Conservation (phyloP, 37 sponge, comb jelly and placozoan species). For the Agelas oroides region DNA sequence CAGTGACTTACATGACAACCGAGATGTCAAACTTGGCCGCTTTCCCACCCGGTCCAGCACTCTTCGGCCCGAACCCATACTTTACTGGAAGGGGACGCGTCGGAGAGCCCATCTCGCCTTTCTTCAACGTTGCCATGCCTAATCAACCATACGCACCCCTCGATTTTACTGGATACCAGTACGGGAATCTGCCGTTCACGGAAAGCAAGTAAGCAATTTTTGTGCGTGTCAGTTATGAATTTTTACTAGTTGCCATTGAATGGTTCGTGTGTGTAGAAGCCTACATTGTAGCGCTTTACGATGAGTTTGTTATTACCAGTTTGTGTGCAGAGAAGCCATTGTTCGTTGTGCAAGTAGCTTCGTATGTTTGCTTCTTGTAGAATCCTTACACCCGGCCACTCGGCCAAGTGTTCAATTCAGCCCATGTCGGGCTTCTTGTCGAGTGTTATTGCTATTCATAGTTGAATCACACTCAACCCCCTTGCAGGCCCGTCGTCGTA, state of each 20-base stretch:
- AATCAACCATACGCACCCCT: slow-evolving; percentile 29
- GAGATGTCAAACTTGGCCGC: slow-evolving; percentile 61
- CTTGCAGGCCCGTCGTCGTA: slow-evolving; percentile 47
- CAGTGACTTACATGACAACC: slow-evolving; percentile 54
- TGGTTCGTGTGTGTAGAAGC: too few species aligned
- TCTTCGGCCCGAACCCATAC: slow-evolving; percentile 49
- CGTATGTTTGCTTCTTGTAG: neutral
- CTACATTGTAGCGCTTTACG: too few species aligned
- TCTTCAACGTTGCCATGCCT: slow-evolving; percentile 35
- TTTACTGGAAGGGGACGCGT: slow-evolving; percentile 21
- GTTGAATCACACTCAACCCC: neutral
- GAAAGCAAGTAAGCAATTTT: slow-evolving; percentile 47
- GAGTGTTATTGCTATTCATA: neutral
- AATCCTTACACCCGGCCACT: neutral
- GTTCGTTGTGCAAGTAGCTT: neutral
- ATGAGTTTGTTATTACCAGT: neutral
- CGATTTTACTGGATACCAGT: slow-evolving; percentile 52
- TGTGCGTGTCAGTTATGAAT: neutral
- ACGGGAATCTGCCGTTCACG: slow-evolving; percentile 35
- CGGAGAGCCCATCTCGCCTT: slow-evolving; percentile 53
- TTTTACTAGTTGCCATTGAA: too few species aligned
- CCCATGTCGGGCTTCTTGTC: neutral
- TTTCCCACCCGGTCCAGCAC: slow-evolving; percentile 39
- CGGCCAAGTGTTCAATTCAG: too few species aligned
- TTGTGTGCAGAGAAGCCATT: neutral